A percentile compares a stretch with the other conserved stretches of the same genome.
phyloP scores from a whole-genome alignment of 2,113 vertebrate species.

The Zosterops lateralis region DNA sequence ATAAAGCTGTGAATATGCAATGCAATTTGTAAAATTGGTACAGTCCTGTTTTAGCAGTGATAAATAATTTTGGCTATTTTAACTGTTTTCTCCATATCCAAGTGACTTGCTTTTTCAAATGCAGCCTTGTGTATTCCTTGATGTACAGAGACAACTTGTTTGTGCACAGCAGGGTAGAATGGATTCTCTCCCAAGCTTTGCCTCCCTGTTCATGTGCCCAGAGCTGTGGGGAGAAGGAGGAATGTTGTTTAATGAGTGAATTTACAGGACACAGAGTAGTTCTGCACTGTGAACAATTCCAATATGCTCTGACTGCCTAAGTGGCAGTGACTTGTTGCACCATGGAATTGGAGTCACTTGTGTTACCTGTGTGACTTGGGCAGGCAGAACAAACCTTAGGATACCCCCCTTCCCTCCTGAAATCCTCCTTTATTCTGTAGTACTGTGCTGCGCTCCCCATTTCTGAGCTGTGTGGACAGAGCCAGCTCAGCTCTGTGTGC shows the following conservation, averaged over 20 bases:
- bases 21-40: neutral
- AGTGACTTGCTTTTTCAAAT: neutral
- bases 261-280: neutral
- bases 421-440: neutral
- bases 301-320: neutral
- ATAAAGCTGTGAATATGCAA: neutral
- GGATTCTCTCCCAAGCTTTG: neutral
- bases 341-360: neutral
- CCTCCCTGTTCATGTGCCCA: neutral
- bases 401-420: neutral
- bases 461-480: neutral
- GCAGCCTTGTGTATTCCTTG: neutral
- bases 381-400: neutral
- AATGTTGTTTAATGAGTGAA: neutral
- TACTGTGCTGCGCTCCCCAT: neutral
- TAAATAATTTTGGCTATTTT: neutral
- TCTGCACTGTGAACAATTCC: neutral
- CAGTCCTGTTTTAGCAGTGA: neutral
- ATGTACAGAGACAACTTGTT: neutral
- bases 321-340: neutral
- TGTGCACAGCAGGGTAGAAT: neutral
- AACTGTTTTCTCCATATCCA: neutral
- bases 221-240: neutral
- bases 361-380: neutral
- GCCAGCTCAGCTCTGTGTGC: neutral